These are phyloP conservation scores for Coptodon rendalli DNA, from an alignment of 2,113 vertebrate species.

Conservation along the genomic window DNA sequence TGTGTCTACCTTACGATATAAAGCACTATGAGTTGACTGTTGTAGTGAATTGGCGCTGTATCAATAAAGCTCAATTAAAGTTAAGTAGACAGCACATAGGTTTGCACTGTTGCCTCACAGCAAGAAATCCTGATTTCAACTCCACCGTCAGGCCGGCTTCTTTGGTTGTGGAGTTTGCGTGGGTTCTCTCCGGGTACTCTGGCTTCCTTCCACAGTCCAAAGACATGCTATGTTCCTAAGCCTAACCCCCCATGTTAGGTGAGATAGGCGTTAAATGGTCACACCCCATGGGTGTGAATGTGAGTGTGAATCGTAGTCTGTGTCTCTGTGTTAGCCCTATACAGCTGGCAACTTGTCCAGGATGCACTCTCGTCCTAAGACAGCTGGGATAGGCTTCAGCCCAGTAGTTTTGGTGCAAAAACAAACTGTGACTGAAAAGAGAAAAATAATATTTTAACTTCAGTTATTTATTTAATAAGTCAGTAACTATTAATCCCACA, in stretches of 20 bases:
- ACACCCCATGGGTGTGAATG: neutral
- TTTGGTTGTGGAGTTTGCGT: neutral
- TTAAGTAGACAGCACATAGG: neutral
- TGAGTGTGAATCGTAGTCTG: neutral
- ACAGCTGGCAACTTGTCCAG: neutral
- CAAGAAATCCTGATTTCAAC: neutral
- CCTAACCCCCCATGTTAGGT: neutral
- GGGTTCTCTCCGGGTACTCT: neutral
- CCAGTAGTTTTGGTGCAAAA: neutral
- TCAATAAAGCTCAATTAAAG: neutral
- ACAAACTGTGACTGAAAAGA: neutral
- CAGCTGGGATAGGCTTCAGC: neutral
- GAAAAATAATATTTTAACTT: neutral
- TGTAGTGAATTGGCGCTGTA: neutral
- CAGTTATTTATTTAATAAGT: neutral
- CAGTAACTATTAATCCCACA: neutral
- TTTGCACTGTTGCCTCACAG: neutral
- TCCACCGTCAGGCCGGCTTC: neutral
- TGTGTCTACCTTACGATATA: neutral
- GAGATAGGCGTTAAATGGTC: neutral
- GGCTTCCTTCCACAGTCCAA: neutral
- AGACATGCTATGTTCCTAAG: accelerated
- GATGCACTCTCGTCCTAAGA: neutral
- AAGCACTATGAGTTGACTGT: neutral
- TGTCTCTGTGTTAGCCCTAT: neutral